Evolutionary conservation across 2,888 invertebrate genomes (phyloP).

Genomic region (Lasiommata megera): DNA sequence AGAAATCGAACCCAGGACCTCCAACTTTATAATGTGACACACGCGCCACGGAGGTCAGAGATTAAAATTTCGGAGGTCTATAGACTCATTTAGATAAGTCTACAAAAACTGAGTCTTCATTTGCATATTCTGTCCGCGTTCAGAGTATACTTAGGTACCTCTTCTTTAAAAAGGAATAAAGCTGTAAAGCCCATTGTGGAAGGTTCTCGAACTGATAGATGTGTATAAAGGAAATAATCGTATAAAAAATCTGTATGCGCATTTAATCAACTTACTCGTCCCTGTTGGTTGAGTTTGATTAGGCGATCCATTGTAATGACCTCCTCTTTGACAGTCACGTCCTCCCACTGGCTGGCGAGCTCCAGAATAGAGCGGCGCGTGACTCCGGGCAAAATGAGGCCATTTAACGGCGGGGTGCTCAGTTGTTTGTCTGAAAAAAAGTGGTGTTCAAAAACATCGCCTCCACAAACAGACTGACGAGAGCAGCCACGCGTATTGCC

Average conservation of each 20-base stretch:
- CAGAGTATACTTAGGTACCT: too few relatives aligned
- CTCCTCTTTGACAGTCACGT: constrained; percentile 91
- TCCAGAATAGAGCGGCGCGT: constrained; percentile 94
- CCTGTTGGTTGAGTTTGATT: constrained; percentile 86
- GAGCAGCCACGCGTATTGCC: constrained; percentile 64
- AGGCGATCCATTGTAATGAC: constrained; percentile 92
- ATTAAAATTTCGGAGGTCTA: neutral
- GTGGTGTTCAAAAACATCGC: neutral
- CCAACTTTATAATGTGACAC: too few relatives aligned
- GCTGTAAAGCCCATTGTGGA: too few relatives aligned
- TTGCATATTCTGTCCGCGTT: too few relatives aligned
- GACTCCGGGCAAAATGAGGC: constrained; percentile 97
- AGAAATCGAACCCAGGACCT: too few relatives aligned
- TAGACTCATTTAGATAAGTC: neutral
- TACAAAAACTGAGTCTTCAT: too few relatives aligned
- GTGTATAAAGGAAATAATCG: too few relatives aligned
- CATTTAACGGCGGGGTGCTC: constrained; percentile 95
- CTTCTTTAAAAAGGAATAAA: too few relatives aligned
- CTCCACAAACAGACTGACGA: constrained; percentile 49
- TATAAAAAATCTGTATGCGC: too few relatives aligned
- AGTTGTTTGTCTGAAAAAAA: constrained; percentile 89
- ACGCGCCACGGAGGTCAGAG: too few relatives aligned
- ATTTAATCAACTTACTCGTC: constrained; percentile 85
- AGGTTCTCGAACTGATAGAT: too few relatives aligned
- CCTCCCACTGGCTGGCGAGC: constrained; percentile 91